Conservation (phyloP, 2,113 vertebrate genomes). For the Saguinus imperator region DNA sequence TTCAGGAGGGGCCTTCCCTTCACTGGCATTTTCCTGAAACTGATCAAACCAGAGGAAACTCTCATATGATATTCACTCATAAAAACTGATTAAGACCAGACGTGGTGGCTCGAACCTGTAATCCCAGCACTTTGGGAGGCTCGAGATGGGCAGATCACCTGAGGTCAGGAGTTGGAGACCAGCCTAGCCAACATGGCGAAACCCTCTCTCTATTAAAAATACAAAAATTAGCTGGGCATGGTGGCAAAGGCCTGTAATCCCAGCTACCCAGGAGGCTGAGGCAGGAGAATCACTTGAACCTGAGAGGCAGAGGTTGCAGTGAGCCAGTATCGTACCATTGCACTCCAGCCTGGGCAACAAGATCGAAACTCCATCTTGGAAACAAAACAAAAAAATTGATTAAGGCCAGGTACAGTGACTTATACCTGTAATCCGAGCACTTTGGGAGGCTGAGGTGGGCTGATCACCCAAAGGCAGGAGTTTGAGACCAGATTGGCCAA, state of each 20-base stretch:
- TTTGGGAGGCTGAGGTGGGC: neutral
- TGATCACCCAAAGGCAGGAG: neutral
- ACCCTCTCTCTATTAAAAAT: neutral
- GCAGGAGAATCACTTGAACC: no score
- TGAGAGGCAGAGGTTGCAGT: no score
- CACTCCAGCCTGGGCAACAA: no score
- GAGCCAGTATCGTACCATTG: no score
- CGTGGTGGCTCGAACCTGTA: neutral
- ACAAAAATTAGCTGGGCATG: neutral
- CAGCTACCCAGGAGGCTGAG: no score
- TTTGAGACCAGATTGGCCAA: neutral
- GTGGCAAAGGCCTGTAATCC: neutral
- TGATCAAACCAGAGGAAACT: slow-evolving; percentile 47
- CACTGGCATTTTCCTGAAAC: slow-evolving; percentile 83
- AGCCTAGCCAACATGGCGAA: neutral
- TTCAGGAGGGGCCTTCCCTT: slow-evolving; percentile 84
- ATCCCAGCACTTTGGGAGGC: neutral
- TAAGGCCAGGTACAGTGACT: neutral
- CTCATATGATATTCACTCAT: neutral
- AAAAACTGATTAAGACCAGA: neutral
- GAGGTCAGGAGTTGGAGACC: neutral
- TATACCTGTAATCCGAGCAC: neutral
- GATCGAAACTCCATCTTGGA: neutral
- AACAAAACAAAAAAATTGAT: neutral
- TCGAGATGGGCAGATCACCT: neutral